Base-by-base conservation (phyloP, 2,113 vertebrate genomes). In the Pavo muticus region DNA sequence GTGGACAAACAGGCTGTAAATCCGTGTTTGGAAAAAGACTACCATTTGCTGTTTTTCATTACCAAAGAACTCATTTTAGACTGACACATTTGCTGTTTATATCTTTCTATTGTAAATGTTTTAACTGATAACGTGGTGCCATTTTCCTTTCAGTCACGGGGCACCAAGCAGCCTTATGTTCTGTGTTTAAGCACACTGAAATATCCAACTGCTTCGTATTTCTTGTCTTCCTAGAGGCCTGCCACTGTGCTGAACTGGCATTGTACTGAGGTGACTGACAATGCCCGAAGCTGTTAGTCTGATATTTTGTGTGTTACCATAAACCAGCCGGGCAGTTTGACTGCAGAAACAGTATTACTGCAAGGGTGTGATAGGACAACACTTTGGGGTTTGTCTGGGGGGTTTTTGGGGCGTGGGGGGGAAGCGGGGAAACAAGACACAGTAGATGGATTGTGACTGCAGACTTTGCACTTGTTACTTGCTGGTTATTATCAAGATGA, bases 51-150 rank as follows among this genome's bases (percentile, higher is more conserved):
- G 97, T 99, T 98, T 98, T 98, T 98, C 98, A 98, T 98, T 98
- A 99, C 99, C 99, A 99, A 99, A 99, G 99, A 99, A 98, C 98
- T 98, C 96, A 74, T 97, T 97, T 97, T 97, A 97, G 95, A 91
- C 85, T 91, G 94, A 91, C 91, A 97, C 97, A 91, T 97, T 97
- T 98, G 98, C 98, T 98, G 97, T 97, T 93, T 91, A 90, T 96
- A 96, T 97, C 94, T 96, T 97, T 93, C 95, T 91, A 93, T 96
- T 97, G 96, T 96, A 94, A 95, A 88, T 78, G 96, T 97, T 97
- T 96, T 95, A 93, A 94, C 92, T 74, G 76, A 87, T 68, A 89
- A 94, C 96, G 96, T 96, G 98, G 98, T 98, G 98, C 98, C 98
- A 97, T 96, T 94, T 95, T 91, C 96, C 91, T 94, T 95, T 69